Evolutionary conservation across 2,888 invertebrate species (phyloP).

Genomic region (Rhorus exstirpatorius): DNA sequence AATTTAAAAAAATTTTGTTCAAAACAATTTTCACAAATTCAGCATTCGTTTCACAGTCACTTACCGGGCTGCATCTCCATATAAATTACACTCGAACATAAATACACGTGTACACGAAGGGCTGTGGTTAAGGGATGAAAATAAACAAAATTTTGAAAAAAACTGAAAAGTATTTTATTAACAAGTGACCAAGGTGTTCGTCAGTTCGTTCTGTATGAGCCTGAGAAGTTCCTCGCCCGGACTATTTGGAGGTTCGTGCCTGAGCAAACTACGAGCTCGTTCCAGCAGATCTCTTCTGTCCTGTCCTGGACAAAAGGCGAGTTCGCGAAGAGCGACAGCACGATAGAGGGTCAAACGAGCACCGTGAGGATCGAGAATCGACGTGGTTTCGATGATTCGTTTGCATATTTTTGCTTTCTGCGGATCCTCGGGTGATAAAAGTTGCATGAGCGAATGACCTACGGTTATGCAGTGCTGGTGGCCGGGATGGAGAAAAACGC

Average conservation of each 20-base stretch:
- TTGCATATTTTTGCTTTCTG: conserved; percentile 90
- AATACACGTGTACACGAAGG: too few species aligned
- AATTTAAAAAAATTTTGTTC: too few species aligned
- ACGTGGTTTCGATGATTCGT: conserved; percentile 89
- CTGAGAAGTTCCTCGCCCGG: conserved; percentile 83
- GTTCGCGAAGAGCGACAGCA: conserved; percentile 92
- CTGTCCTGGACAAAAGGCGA: conserved; percentile 84
- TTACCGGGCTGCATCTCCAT: too few species aligned
- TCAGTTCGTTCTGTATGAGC: conserved; percentile 73
- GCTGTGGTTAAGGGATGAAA: conserved; percentile 8
- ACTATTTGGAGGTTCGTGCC: conserved; percentile 82
- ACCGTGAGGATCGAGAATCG: conserved; percentile 91
- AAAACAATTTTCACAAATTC: too few species aligned
- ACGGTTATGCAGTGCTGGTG: conserved; percentile 94
- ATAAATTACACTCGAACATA: too few species aligned
- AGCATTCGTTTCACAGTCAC: too few species aligned
- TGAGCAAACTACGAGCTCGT: conserved; percentile 81
- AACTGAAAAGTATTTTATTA: too few species aligned
- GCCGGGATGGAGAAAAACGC: conserved; percentile 90
- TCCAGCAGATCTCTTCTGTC: conserved; percentile 77
- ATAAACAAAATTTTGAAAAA: not conserved
- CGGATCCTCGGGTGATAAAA: conserved; percentile 88
- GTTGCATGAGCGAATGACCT: conserved; percentile 93
- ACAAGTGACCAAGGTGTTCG: too few species aligned
- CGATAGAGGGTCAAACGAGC: conserved; percentile 92